Evolutionary conservation across 2,888 invertebrate genomes (phyloP), one percentile per base, ranked within the genome.

Genomic region (Anthoptus insignis): DNA sequence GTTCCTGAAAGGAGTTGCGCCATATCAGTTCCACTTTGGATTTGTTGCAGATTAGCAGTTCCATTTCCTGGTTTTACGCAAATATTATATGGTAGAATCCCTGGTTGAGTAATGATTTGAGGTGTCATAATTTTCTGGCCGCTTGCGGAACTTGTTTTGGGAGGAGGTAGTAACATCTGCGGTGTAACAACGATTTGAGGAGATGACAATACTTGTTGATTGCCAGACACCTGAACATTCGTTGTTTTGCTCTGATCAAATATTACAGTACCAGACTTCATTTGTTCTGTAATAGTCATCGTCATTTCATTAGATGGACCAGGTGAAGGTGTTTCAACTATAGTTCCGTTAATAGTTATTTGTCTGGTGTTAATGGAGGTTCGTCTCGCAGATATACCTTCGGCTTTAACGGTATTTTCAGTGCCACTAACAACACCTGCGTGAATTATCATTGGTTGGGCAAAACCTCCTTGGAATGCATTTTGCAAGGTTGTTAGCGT

Each of bases 281-380:
- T 88, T 79, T 92, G 91, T 71, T 93, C 93, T 22, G 92, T 93
- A 61, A 91, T 89, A 14, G 93, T 92, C 91, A 91, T 92, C 0
- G 93, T 91, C 88, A 93, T 86, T 83, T 93, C 92, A 75, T 91
- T 93, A 2, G 86, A 79, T 8, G 93, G 93, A 0, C 93, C 93
- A 5, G 93, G 93, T n/a, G 93, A 93, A 11, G 92, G 93, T 7
- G 93, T 94, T 76, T 94, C 93, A 0, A 94, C 93, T 22, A 94
- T 94, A 9, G 93, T 94, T 0, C 93, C 93, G 59, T 94, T 94
- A 52, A 94, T 94, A 9, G 93, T 94, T 24, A 94, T 94, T 74
- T 94, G 93, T 66, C 93, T 82, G 0, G 93, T 94, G 64, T 94
- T 94, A 34, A 93, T 92, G 11, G 93, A 93, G 3, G 93, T 93